Conservation (phyloP, 2,797 vertebrate genomes). For the Pseudochromis fuscus region DNA sequence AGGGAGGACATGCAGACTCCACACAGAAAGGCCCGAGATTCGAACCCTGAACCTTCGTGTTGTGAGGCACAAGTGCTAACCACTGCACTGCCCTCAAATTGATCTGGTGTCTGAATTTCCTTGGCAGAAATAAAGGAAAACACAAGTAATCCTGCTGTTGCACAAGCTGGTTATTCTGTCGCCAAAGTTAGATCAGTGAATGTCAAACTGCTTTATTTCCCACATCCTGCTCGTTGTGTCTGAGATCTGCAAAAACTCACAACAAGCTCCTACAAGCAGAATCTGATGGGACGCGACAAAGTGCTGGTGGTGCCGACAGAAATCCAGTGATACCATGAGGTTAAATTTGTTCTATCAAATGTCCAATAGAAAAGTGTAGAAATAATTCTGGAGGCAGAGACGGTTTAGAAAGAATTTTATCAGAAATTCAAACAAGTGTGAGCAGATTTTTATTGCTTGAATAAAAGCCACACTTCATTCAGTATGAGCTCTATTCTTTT, state of each 20-base stretch:
- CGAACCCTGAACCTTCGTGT: too few relatives aligned
- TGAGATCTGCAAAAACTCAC: neutral
- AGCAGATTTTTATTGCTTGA: constrained; percentile 28
- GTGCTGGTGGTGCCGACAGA: neutral
- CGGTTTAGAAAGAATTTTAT: constrained; percentile 8
- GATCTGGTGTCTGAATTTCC: neutral
- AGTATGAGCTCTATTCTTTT: neutral
- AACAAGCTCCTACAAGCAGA: neutral
- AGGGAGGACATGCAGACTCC: too few relatives aligned
- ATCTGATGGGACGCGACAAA: neutral
- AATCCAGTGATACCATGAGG: too few relatives aligned
- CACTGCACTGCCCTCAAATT: too few relatives aligned
- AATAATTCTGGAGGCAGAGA: neutral
- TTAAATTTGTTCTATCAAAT: constrained; percentile 21
- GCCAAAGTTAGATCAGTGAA: neutral
- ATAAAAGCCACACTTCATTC: constrained; percentile 14
- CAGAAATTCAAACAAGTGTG: neutral
- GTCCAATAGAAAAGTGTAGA: constrained; percentile 7
- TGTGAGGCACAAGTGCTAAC: too few relatives aligned
- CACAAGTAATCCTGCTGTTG: neutral
- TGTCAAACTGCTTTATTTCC: neutral
- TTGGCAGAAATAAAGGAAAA: constrained; percentile 3
- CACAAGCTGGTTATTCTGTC: neutral
- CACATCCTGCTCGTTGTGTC: neutral
- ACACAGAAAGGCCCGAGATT: too few relatives aligned